Evolutionary conservation across 1,140 invertebrate species (phyloP), one percentile per base, ranked within the genome.

Genomic region (Diploscapter pachys): DNA sequence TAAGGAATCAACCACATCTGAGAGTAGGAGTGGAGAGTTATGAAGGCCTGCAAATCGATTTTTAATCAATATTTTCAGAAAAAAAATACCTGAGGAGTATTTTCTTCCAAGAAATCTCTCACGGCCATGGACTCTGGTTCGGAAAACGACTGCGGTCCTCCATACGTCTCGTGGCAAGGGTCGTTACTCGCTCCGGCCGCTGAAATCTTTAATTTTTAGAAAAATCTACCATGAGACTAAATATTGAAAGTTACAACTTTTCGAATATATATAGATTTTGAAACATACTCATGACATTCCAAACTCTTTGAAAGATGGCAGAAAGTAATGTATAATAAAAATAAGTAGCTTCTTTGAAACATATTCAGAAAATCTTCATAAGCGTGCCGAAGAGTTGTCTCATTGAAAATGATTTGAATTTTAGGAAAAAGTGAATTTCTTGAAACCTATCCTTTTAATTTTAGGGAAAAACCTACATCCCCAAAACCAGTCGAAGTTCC

Each of bases 81-180:
- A 31, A 31, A 31, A 31, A 1, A 31, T 31, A 31, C 31, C 31
- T 75, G 57, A 4, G 74, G 74, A 4, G 66, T 72, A 64, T 82
- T 79, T 50, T 72, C 70, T 71, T 80, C 79, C n/a, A 82, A 73
- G 69, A 85, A 85, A 59, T 84, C 80, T 54, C 70, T 78, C 54
- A 92, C 85, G 0, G 90, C 91, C 82, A 88, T 4, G 0, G 93
- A 93, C 87, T 98, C 95, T 0, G 92, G 92, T 87, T 98, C 95
- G 0, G 93, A 96, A 86, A 96, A 96, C 0, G 94, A 89, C 4
- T 88, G 86, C 0, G 89, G 88, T n/a, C 96, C 95, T n/a, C 91
- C 90, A 85, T 92, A 98, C 2, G 91, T 93, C 77, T 95, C 92
- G 49, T 91, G 90, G 85, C 95, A 98, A 0, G 92, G 92, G 86